Evolutionary conservation across 2,797 vertebrate species (phyloP).

Genomic region (Pristis pectinata): DNA sequence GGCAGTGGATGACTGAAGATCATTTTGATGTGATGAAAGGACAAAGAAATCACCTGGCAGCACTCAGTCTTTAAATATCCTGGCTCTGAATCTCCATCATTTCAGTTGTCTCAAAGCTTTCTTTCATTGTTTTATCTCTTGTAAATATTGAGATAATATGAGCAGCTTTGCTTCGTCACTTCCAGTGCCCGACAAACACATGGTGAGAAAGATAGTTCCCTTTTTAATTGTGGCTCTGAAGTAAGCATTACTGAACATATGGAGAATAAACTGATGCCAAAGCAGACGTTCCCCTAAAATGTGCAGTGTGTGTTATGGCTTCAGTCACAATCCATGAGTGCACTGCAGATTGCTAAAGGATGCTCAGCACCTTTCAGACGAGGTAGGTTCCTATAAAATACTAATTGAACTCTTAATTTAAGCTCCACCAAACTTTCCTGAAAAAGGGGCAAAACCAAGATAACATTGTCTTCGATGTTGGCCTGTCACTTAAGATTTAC

Average conservation of each 20-base stretch:
- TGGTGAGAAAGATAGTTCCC: not conserved
- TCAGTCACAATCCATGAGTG: not conserved
- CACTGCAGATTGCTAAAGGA: conserved; percentile 5
- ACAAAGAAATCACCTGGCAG: conserved; percentile 36
- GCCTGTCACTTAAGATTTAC: no score
- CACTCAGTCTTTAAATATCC: conserved; percentile 14
- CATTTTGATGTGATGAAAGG: conserved; percentile 37
- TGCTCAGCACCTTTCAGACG: no score
- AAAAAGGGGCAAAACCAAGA: no score
- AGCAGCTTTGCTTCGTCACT: not conserved
- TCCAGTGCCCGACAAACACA: not conserved
- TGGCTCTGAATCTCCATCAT: not conserved
- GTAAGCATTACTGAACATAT: conserved; percentile 22
- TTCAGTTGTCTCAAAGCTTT: not conserved
- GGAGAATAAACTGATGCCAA: not conserved
- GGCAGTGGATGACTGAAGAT: conserved; percentile 43
- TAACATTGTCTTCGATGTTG: no score
- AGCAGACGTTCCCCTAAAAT: conserved; percentile 25
- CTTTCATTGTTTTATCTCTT: not conserved
- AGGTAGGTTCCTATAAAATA: no score
- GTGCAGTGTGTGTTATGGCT: not conserved
- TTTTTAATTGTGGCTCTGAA: not conserved
- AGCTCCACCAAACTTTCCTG: no score
- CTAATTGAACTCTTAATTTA: no score
- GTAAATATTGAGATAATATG: not conserved